phyloP scores from a whole-genome alignment of 2,113 vertebrate species.

The Puffinus mauretanicus region DNA sequence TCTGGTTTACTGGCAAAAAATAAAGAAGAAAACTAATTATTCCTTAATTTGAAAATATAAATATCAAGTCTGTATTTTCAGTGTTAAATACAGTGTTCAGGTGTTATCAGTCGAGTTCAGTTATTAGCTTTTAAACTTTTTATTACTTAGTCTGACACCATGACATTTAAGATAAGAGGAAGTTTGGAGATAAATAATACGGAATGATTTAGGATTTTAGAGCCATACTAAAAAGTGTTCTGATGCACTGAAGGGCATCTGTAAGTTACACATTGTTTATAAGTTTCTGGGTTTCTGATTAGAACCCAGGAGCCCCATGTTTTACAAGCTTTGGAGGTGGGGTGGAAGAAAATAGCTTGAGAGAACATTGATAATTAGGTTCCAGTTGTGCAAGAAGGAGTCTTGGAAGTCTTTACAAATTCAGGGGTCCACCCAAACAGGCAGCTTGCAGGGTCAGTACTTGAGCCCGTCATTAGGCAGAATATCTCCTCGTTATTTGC shows the following conservation, averaged over 20 bases:
- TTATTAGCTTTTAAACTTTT: conserved; percentile 73
- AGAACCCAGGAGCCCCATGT: conserved; percentile 56
- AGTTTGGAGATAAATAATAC: conserved; percentile 67
- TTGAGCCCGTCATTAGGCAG: not conserved
- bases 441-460: not conserved
- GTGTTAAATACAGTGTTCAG: conserved; percentile 7
- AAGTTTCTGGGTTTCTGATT: conserved; percentile 74
- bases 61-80: conserved; percentile 21
- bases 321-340: conserved; percentile 51
- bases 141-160: conserved; percentile 64
- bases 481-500: not conserved
- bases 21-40: not conserved
- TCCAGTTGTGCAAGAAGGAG: not conserved
- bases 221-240: conserved; percentile 62
- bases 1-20: not conserved
- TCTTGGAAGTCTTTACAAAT: not conserved
- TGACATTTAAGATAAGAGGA: conserved; percentile 71
- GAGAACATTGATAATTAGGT: not conserved
- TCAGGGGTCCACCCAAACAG: not conserved
- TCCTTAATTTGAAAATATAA: conserved; percentile 20
- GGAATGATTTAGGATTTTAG: conserved; percentile 71
- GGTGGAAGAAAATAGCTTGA: conserved; percentile 8
- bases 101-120: conserved; percentile 27
- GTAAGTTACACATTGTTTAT: conserved; percentile 75
- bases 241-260: conserved; percentile 72